Evolutionary conservation across 2,888 invertebrate genomes (phyloP).

Genomic region (Spatulosminthurus flaviceps): DNA sequence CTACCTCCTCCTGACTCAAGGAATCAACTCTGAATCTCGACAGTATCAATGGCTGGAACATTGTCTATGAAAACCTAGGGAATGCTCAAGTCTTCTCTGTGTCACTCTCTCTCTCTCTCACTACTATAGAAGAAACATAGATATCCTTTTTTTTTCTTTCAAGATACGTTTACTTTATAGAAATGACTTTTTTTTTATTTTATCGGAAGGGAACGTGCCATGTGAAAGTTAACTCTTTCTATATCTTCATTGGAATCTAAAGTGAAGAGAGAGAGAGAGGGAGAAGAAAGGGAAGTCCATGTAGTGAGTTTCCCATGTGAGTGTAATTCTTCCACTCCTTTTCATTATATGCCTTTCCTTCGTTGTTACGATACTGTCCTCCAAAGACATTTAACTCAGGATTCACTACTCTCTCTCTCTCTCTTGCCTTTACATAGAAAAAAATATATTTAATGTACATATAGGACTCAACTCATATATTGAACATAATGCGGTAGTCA

Average conservation of each 20-base stretch:
- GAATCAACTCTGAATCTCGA: constrained; percentile 5
- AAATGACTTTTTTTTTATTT: constrained; percentile 42
- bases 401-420: too few species aligned
- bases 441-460: too few species aligned
- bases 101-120: not conserved
- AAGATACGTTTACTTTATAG: not conserved
- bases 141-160: not conserved
- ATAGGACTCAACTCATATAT: too few species aligned
- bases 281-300: not conserved
- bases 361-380: not conserved
- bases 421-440: too few species aligned
- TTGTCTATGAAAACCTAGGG: not conserved
- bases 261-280: constrained; percentile 30
- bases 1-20: not conserved
- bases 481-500: constrained; percentile 9
- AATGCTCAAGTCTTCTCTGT: not conserved
- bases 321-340: constrained; percentile 6
- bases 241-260: constrained; percentile 41
- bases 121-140: not conserved
- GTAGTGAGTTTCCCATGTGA: constrained; percentile 4
- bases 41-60: constrained; percentile 8
- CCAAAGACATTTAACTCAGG: constrained; percentile 13
- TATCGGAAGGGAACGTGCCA: constrained; percentile 40
- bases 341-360: not conserved
- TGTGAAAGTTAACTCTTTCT: constrained; percentile 32